Conservation (phyloP, 2,113 vertebrate species). For the Festucalex cinctus region DNA sequence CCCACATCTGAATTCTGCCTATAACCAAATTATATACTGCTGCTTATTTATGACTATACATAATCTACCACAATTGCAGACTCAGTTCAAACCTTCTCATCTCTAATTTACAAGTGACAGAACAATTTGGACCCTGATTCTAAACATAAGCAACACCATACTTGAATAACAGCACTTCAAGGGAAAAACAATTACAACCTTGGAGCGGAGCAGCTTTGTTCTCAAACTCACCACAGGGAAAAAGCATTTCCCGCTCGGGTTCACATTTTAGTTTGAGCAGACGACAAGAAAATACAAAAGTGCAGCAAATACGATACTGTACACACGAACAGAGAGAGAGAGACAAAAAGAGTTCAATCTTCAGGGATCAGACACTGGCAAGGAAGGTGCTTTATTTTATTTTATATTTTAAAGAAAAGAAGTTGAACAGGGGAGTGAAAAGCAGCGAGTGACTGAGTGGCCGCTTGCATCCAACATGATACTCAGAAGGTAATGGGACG, state of each 20-base stretch:
- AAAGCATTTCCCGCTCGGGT: constrained; percentile 36
- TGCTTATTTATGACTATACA: too few relatives aligned
- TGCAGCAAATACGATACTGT: constrained; percentile 7
- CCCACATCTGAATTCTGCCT: too few relatives aligned
- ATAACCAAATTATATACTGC: too few relatives aligned
- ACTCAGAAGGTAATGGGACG: constrained; percentile 40
- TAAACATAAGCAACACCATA: constrained; percentile 55
- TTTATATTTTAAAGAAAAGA: constrained; percentile 35
- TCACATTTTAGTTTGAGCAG: constrained; percentile 15
- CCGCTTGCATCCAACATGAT: constrained; percentile 46
- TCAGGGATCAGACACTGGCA: constrained; percentile 40
- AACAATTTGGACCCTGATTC: constrained; percentile 61
- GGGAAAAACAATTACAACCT: constrained; percentile 63
- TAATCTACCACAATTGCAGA: too few relatives aligned
- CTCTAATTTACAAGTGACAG: constrained; percentile 58
- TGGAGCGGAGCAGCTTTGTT: constrained; percentile 48
- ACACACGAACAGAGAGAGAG: not conserved
- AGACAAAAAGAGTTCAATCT: constrained; percentile 37
- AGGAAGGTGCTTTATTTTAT: constrained; percentile 29
- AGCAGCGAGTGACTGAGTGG: constrained; percentile 29
- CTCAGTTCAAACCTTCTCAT: constrained; percentile 24
- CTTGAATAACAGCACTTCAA: constrained; percentile 49
- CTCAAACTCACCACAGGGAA: constrained; percentile 61
- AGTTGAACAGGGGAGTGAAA: constrained; percentile 51
- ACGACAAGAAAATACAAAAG: constrained; percentile 2